Percentiles rank a stretch among this genome's conserved stretches.
phyloP scores from a whole-genome alignment of 2,797 vertebrate genomes.

The Florisuga fusca region DNA sequence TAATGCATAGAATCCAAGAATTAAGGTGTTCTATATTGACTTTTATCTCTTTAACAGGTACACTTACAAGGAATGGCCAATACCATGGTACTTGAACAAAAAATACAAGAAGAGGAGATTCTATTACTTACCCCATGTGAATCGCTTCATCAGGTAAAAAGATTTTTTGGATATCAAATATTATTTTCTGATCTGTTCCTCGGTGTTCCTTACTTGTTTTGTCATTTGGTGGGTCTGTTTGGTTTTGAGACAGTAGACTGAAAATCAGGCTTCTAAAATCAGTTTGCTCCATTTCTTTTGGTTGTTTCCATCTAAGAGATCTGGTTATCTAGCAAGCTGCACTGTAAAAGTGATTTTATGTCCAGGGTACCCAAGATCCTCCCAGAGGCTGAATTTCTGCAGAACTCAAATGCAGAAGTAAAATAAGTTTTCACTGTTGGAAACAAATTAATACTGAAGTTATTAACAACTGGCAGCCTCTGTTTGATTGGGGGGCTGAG shows the following conservation, averaged over 20 bases:
- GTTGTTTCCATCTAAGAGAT: background rate
- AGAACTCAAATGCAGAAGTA: background rate
- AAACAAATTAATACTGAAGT: background rate
- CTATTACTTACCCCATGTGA: slow-evolving; percentile 86
- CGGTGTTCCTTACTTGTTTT: background rate
- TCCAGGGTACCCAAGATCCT: background rate
- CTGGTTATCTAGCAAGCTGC: background rate
- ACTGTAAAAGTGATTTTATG: background rate
- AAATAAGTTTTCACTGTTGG: background rate
- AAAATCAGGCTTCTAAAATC: background rate
- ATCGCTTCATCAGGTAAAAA: slow-evolving; percentile 86
- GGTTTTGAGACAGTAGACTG: background rate
- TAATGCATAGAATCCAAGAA: background rate
- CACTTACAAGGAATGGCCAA: slow-evolving; percentile 89
- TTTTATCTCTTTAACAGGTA: slow-evolving; percentile 82
- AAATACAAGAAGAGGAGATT: slow-evolving; percentile 87
- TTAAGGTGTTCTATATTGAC: rapidly evolving
- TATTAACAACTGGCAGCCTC: background rate
- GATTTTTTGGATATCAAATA: background rate
- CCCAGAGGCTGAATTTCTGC: background rate
- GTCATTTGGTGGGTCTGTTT: background rate
- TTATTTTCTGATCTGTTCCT: background rate
- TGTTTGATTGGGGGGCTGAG: background rate
- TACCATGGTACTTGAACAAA: slow-evolving; percentile 94
- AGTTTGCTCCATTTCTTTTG: background rate